Percentiles rank a stretch among this genome's conserved stretches.
Evolutionary conservation across 2,888 invertebrate species (phyloP).

Genomic region (Chrysolina haemoptera): DNA sequence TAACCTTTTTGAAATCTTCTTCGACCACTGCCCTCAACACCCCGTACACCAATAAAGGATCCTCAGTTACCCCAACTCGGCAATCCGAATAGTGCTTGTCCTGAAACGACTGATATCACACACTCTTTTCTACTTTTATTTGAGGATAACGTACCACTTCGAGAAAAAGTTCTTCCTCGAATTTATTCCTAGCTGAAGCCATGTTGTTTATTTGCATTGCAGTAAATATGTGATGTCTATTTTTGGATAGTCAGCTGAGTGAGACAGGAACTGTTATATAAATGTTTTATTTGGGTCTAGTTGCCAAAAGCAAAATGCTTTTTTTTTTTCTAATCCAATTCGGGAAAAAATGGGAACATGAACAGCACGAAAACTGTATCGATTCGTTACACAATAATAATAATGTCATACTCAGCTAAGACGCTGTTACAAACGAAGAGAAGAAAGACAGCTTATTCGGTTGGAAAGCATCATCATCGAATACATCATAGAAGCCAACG

Average conservation of each 20-base stretch:
- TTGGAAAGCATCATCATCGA: no score
- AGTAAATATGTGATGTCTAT: slow-evolving; percentile 28
- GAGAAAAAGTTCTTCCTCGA: slow-evolving; percentile 47
- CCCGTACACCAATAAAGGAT: slow-evolving; percentile 50
- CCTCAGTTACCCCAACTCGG: slow-evolving; percentile 44
- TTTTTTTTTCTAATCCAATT: not conserved
- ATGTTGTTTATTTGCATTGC: slow-evolving; percentile 27
- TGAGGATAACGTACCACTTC: slow-evolving; percentile 43
- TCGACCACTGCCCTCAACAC: slow-evolving; percentile 53
- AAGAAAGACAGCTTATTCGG: no score
- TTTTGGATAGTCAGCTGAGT: slow-evolving; percentile 12
- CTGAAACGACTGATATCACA: slow-evolving; percentile 29
- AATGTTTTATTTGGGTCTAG: slow-evolving; percentile 17
- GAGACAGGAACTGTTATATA: slow-evolving; percentile 8
- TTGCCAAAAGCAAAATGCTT: not conserved
- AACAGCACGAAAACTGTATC: no score
- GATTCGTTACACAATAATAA: no score
- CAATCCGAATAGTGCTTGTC: slow-evolving; percentile 39
- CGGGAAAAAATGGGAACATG: no score
- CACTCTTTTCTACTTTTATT: not conserved
- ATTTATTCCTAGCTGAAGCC: slow-evolving; percentile 28
- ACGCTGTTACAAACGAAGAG: no score
- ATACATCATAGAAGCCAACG: no score
- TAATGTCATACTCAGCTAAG: no score
- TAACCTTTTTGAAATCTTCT: slow-evolving; percentile 52